phyloP scores from a whole-genome alignment of 2,113 vertebrate species.

The Lepus americanus region DNA sequence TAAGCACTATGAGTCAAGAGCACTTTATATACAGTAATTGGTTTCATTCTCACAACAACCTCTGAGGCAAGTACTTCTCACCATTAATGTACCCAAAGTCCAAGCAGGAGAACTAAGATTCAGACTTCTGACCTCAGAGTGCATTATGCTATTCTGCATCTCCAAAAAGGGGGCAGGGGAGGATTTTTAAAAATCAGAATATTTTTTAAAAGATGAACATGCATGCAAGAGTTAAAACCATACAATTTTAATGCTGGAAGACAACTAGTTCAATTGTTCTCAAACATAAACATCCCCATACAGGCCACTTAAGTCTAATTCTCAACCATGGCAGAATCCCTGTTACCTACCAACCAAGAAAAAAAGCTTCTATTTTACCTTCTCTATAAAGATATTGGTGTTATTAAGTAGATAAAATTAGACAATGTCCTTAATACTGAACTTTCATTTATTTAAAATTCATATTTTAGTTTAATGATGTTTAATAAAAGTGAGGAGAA shows the following conservation, averaged over 20 bases:
- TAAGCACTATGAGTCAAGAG: neutral
- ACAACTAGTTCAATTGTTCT: conserved; percentile 25
- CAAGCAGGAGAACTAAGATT: conserved; percentile 53
- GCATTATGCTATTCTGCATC: conserved; percentile 19
- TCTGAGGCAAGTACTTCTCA: neutral
- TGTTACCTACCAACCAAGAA: neutral
- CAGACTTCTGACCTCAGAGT: conserved; percentile 13
- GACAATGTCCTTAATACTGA: neutral
- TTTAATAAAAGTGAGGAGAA: conserved; percentile 29
- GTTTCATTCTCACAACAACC: conserved; percentile 15
- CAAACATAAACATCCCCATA: conserved; percentile 40
- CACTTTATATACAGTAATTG: conserved; percentile 44
- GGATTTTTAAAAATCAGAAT: neutral
- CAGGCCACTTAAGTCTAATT: neutral
- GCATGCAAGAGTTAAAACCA: neutral
- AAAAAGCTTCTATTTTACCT: conserved; percentile 39
- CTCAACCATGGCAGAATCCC: neutral
- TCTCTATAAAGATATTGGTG: neutral
- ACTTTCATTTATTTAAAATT: conserved; percentile 19
- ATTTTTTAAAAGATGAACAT: too few species aligned
- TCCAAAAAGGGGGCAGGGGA: neutral
- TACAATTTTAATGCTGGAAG: conserved; percentile 6
- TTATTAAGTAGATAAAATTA: conserved; percentile 17
- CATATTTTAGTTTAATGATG: conserved; percentile 14
- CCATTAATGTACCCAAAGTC: neutral